Base-by-base conservation (phyloP, 2,888 invertebrate genomes). In the Oscheius sp. region DNA sequence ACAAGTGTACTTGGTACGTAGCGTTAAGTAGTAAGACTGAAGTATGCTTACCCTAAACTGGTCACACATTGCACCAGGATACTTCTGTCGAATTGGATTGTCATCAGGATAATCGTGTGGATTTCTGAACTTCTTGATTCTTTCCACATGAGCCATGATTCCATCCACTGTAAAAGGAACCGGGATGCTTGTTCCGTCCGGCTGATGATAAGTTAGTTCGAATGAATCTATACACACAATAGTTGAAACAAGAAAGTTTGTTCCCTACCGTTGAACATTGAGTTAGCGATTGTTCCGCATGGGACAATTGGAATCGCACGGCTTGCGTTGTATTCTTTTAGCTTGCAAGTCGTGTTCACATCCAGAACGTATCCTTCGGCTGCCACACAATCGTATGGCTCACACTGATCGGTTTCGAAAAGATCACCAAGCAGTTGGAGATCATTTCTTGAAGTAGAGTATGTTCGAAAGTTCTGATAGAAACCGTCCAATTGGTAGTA, bases 211-310 rank as follows among this genome's bases (percentile, higher is more conserved):
- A 21, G 11, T 70, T 7, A 74, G 48, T 10, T 33, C 5, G 29
- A 70, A 74, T 10, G 74, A 42, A 68, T 74, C 74, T 74, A 42
- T 35, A 66, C 21, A 21, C 21, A 21, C 21, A 21, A 21, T 21
- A 21, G 21, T 21, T 21, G 2, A n/a, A 11, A 59, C 29, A 13
- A 50, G 29, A 66, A 66, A 50, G 4, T 66, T 7, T 7, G 10
- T 7, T 37, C 4, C 62, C 90, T 90, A 95, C 95, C 98, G 91
- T 94, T 97, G 89, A 99, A 99, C 75, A 99, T 91, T 0, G 97
- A 98, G 91, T 99, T 99, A 0, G 99, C 99, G 80, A 99, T 98
- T 11, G 98, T 97, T 13, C 99, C 99, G 90, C 99, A 99, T 0
- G 99, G 99, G 1, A 95, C 97, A 78, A 96, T 93, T 0, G 94